These are phyloP conservation scores for Sminthopsis crassicaudata DNA, from an alignment of 2,113 vertebrate genomes.

Conservation along the genomic window DNA sequence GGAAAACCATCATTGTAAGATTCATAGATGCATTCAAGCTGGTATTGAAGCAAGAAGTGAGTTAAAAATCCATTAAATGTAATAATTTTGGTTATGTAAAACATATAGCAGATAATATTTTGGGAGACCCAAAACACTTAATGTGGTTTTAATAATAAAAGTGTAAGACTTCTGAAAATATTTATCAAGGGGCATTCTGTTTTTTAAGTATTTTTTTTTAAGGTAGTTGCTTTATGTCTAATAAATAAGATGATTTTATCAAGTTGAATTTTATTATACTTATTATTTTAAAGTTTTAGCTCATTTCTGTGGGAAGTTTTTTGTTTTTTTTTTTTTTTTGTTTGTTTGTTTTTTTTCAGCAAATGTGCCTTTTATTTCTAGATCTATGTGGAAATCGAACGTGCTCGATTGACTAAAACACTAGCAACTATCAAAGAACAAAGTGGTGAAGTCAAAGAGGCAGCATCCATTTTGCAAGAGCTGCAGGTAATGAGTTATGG, in stretches of 20 bases:
- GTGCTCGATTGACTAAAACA: constrained; percentile 95
- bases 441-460: constrained; percentile 95
- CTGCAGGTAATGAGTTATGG: constrained; percentile 88
- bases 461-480: constrained; percentile 96
- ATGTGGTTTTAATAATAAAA: neutral
- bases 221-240: neutral
- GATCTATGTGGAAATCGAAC: constrained; percentile 99
- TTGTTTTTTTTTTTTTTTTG: constrained; percentile 27
- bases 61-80: too few relatives aligned
- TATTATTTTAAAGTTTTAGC: constrained; percentile 44
- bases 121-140: neutral
- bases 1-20: neutral
- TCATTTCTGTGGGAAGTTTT: constrained; percentile 1
- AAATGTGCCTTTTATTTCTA: constrained; percentile 74
- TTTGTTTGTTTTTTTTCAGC: neutral
- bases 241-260: neutral
- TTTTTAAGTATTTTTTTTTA: neutral
- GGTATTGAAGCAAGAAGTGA: neutral
- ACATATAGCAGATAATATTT: neutral
- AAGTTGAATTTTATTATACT: neutral
- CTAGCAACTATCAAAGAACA: constrained; percentile 96
- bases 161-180: neutral
- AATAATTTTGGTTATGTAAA: too few relatives aligned
- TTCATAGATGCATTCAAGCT: neutral
- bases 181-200: neutral